phyloP scores from a whole-genome alignment of 2,888 invertebrate species.

The Metopia argyrocephala region DNA sequence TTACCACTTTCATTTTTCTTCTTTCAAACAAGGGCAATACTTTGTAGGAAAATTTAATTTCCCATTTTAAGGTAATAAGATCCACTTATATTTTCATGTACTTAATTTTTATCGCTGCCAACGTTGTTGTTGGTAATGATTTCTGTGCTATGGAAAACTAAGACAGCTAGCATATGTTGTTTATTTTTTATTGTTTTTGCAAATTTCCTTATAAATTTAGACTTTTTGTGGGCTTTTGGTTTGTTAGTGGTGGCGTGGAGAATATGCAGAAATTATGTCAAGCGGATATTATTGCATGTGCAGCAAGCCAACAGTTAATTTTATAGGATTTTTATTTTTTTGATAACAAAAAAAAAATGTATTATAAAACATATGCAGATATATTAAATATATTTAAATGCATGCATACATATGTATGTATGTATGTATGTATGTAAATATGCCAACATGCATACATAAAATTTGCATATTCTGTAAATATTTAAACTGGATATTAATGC shows the following conservation, averaged over 20 bases:
- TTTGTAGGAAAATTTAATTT: too few relatives aligned
- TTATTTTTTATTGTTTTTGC: background rate
- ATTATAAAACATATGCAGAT: background rate
- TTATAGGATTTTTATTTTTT: slow-evolving; percentile 20
- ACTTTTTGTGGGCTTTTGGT: background rate
- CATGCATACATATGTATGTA: background rate
- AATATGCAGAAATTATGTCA: slow-evolving; percentile 62
- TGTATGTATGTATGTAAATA: background rate
- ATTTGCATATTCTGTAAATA: background rate
- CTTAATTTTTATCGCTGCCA: too few relatives aligned
- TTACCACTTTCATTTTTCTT: too few relatives aligned
- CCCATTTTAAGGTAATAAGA: too few relatives aligned
- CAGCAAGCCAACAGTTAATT: too few relatives aligned
- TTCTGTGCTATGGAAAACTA: too few relatives aligned
- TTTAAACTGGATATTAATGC: background rate
- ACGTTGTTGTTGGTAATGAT: too few relatives aligned
- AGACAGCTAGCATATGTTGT: slow-evolving; percentile 2
- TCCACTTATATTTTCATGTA: too few relatives aligned
- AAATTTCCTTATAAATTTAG: slow-evolving; percentile 12
- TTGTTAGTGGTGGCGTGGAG: slow-evolving; percentile 7
- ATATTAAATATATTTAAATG: background rate
- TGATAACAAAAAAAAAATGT: background rate
- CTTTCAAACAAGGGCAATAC: too few relatives aligned
- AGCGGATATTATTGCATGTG: slow-evolving; percentile 66
- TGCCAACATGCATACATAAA: background rate